Conservation (phyloP, 2,888 invertebrate genomes). For the Fragum fragum region DNA sequence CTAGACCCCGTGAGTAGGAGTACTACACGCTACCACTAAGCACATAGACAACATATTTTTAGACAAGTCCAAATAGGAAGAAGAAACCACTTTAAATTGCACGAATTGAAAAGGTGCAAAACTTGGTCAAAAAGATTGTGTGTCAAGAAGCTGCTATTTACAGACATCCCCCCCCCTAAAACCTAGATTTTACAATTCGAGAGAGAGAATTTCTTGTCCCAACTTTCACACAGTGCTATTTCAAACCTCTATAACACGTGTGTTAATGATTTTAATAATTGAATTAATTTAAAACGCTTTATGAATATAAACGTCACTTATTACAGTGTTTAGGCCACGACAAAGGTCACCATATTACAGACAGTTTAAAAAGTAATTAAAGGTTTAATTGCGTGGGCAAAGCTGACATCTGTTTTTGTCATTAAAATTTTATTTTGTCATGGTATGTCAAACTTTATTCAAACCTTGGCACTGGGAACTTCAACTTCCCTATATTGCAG, state of each 20-base stretch:
- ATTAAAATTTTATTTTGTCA: conserved; percentile 13
- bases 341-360: not conserved
- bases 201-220: too few relatives aligned
- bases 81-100: too few relatives aligned
- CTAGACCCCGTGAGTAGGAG: too few relatives aligned
- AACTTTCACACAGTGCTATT: not conserved
- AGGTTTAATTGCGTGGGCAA: conserved; percentile 4
- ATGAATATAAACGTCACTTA: conserved; percentile 12
- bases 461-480: not conserved
- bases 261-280: not conserved
- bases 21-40: too few relatives aligned
- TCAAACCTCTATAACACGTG: not conserved
- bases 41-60: too few relatives aligned
- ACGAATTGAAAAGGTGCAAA: too few relatives aligned
- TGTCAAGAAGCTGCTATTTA: too few relatives aligned
- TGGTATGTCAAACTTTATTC: not conserved
- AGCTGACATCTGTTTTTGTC: not conserved
- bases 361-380: conserved; percentile 2
- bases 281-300: not conserved
- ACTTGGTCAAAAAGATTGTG: too few relatives aligned
- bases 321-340: not conserved
- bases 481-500: not conserved
- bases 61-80: too few relatives aligned
- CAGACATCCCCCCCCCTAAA: too few relatives aligned
- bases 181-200: too few relatives aligned